Evolutionary conservation across 2,888 invertebrate species (phyloP), one percentile per base, ranked within the genome.

Genomic region (Chironomus riparius): DNA sequence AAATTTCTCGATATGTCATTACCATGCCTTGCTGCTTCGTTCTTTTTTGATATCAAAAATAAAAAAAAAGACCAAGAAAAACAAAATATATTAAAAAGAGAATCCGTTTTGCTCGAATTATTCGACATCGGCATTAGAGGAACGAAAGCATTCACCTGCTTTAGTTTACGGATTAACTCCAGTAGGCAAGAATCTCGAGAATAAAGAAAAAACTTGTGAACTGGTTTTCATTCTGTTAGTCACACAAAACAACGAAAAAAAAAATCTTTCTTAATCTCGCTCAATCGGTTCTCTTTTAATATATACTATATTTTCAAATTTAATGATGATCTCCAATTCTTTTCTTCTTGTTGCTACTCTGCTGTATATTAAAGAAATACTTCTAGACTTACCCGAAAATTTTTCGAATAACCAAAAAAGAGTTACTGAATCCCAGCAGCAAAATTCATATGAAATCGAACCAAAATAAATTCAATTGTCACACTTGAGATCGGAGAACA

Each of bases 391-490:
- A 38, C 50, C 50, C 50, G 50, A 50, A 50, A 15, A 28, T 4
- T 3, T 5, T n/a, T n/a, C 48, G 3, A 48, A n/a, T 48, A 48
- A 48, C 12, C 4, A 10, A 48, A 48, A 48, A 48, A 50, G 6
- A 50, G 15, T 50, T 50, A n/a, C 15, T 50, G 50, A 56, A 56
- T 56, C 56, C n/a, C 56, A 18, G 56, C 56, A 15, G n/a, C 15
- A 15, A 56, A 65, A 65, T 22, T 56, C 24, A 12, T 22, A 22
- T 2, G 18, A 72, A 38, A 62, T 12, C 48, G 47, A 62, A 72
- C 62, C 47, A 15, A 72, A 72, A 61, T 61, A 72, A 62, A 72
- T 72, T 72, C 72, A 71, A 71, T 71, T 71, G 71, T 71, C 71
- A 71, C 72, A 62, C 72, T 72, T 50, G 62, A 72, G 62, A 72